These are phyloP conservation scores for Lymantria monacha DNA, from an alignment of 2,888 invertebrate genomes.

Conservation along the genomic window DNA sequence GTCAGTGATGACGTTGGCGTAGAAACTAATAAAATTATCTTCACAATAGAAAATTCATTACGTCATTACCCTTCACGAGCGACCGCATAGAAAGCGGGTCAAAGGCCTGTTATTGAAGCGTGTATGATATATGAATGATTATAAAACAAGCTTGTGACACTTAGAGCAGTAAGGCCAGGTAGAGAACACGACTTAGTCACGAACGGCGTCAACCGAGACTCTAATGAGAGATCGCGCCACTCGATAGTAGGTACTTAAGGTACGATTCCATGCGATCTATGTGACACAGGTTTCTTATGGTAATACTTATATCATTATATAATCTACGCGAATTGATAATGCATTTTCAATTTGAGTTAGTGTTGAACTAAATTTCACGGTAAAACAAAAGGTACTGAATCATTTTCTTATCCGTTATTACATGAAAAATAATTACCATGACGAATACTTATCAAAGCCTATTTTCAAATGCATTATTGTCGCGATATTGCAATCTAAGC, in stretches of 20 bases:
- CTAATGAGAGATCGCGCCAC: slow-evolving; percentile 72
- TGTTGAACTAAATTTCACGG: no score
- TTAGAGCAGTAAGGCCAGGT: slow-evolving; percentile 18
- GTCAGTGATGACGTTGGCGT: no score
- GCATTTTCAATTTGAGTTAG: no score
- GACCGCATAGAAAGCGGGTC: slow-evolving; percentile 30
- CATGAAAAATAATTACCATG: no score
- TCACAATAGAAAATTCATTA: slow-evolving; percentile 15
- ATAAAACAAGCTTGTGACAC: slow-evolving; percentile 29
- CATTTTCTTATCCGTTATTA: no score
- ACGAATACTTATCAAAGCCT: no score
- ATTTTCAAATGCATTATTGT: slow-evolving; percentile 1
- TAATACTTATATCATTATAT: not conserved
- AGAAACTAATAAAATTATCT: not conserved
- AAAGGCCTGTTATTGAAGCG: slow-evolving; percentile 27
- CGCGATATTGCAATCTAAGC: slow-evolving; percentile 35
- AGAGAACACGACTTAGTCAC: slow-evolving; percentile 49
- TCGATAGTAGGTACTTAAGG: slow-evolving; percentile 39
- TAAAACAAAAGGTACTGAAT: no score
- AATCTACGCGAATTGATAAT: no score
- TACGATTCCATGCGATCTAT: slow-evolving; percentile 16
- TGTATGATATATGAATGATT: slow-evolving; percentile 32
- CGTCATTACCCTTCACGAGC: slow-evolving; percentile 2
- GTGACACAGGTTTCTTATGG: not conserved
- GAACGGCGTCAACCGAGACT: slow-evolving; percentile 43